These are phyloP conservation scores for Lerista edwardsae DNA, from an alignment of 2,797 vertebrate genomes.

Conservation along the genomic window DNA sequence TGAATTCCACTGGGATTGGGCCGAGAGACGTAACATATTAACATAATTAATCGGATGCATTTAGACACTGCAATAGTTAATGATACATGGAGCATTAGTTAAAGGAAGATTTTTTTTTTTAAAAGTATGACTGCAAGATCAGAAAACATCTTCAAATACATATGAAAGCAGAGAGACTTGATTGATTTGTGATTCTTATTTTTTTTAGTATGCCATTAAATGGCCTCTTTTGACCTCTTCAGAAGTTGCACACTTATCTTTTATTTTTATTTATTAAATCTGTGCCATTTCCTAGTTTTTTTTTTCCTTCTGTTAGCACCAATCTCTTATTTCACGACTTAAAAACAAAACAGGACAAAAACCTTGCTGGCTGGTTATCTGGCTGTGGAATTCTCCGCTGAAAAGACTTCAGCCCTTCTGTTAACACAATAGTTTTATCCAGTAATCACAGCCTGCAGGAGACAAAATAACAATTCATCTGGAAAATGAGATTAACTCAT, in stretches of 20 bases:
- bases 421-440: conserved; percentile 90
- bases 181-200: conserved; percentile 5
- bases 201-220: conserved; percentile 60
- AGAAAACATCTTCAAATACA: conserved; percentile 62
- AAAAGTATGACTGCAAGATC: conserved; percentile 51
- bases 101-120: neutral
- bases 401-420: conserved; percentile 73
- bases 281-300: conserved; percentile 51
- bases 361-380: conserved; percentile 50
- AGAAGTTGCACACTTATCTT: conserved; percentile 63
- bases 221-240: conserved; percentile 51
- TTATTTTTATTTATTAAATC: conserved; percentile 36
- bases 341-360: fast-evolving
- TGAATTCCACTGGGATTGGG: neutral
- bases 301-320: conserved; percentile 47
- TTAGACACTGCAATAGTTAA: conserved; percentile 30
- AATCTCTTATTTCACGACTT: conserved; percentile 51
- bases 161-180: conserved; percentile 38
- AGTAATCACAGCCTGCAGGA: conserved; percentile 90
- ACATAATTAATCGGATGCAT: conserved; percentile 21
- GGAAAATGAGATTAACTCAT: conserved; percentile 96
- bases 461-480: conserved; percentile 91
- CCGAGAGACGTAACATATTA: neutral
- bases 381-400: conserved; percentile 56
- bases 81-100: conserved; percentile 55